Conservation (phyloP, 2,888 invertebrate species). For the Gerosis bhagava region DNA sequence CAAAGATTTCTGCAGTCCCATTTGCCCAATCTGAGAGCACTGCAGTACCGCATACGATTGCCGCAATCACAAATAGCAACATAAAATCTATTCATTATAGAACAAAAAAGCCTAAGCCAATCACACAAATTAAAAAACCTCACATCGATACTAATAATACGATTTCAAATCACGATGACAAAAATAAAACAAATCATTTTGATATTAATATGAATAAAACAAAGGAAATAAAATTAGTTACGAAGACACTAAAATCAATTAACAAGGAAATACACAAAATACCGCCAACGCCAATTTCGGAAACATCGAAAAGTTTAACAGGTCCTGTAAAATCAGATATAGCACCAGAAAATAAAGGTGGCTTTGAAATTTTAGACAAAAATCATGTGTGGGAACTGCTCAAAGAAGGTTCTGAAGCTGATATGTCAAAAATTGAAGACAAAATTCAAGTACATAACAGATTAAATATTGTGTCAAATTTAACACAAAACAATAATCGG, state of each 20-base stretch:
- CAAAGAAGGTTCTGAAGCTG: constrained; percentile 75
- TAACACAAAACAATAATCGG: constrained; percentile 58
- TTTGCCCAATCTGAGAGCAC: no score
- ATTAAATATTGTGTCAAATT: constrained; percentile 55
- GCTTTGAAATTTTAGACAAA: constrained; percentile 82
- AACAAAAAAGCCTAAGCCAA: constrained; percentile 67
- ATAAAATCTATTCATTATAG: constrained; percentile 67
- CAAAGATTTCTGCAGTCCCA: constrained; percentile 4
- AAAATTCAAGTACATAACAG: constrained; percentile 60
- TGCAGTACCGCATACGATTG: constrained; percentile 52
- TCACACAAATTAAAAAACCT: constrained; percentile 67
- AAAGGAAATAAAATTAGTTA: constrained; percentile 53
- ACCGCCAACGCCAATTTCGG: constrained; percentile 71
- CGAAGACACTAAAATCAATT: constrained; percentile 68
- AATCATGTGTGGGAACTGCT: constrained; percentile 84
- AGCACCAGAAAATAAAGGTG: constrained; percentile 75
- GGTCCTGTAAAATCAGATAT: constrained; percentile 58
- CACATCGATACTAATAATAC: constrained; percentile 39
- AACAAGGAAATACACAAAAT: constrained; percentile 79
- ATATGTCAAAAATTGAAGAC: constrained; percentile 60
- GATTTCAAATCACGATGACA: constrained; percentile 40
- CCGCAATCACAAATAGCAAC: constrained; percentile 67
- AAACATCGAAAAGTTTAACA: constrained; percentile 67
- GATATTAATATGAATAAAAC: constrained; percentile 51
- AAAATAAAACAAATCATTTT: constrained; percentile 36